Conservation (phyloP, 2,888 invertebrate species). For the Microctonus brassicae region DNA sequence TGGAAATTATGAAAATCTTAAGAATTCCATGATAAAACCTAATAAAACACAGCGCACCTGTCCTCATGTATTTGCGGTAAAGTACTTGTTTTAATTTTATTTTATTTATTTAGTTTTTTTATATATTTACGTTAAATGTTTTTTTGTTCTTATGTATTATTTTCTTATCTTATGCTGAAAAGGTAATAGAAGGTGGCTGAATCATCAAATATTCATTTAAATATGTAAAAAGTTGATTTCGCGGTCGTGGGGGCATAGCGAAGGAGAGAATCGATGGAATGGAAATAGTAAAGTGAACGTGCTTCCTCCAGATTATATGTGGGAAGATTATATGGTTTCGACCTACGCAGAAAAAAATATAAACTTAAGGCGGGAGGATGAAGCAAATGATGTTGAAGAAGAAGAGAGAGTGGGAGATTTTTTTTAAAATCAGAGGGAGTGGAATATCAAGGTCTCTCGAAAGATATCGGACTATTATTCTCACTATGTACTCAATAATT, state of each 20-base stretch:
- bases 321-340: background rate
- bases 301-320: background rate
- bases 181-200: background rate
- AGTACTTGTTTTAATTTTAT: background rate
- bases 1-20: slow-evolving; percentile 15
- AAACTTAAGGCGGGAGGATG: background rate
- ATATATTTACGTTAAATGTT: background rate
- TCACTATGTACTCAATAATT: background rate
- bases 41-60: background rate
- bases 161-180: background rate
- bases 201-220: slow-evolving; percentile 8
- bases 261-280: slow-evolving; percentile 5
- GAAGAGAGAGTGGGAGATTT: background rate
- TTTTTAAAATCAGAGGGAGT: background rate
- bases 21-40: background rate
- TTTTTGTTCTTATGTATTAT: background rate
- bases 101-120: background rate
- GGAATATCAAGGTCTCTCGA: background rate
- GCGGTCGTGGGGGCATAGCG: background rate
- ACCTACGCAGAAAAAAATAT: background rate
- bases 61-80: background rate
- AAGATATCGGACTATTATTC: background rate
- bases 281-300: slow-evolving; percentile 3
- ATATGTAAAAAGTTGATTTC: slow-evolving; percentile 12
- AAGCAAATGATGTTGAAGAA: background rate